Evolutionary conservation across 2,888 invertebrate genomes (phyloP), one percentile per base, ranked within the genome.

Genomic region (Gisinianus flammeolus): DNA sequence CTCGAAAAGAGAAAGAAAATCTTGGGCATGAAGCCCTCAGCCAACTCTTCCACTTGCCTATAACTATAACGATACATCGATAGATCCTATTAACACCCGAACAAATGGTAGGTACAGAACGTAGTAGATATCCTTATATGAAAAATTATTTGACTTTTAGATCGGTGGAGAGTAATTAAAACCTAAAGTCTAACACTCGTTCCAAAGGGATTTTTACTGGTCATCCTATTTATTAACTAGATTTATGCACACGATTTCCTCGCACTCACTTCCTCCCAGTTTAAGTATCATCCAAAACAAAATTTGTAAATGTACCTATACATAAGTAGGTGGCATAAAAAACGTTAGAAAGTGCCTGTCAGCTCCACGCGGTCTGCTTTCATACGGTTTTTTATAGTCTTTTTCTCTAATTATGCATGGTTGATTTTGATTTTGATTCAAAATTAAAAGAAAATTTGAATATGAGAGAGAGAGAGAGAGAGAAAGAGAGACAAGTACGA

Each of bases 201-300:
- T 44, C 12, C 44, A 44, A 44, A 4, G 44, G 19, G 19, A 62
- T 62, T 62, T 26, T 62, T 26, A 24, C 62, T 62, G 62, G 62
- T 62, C 62, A 62, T 62, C 62, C 62, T 62, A 58, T 22, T 58
- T 26, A 62, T 62, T 62, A 12, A 12, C 62, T 62, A 28, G 12
- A 22, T 62, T 22, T n/a, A n/a, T 58, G 16, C 22, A 8, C 1
- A 8, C 22, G 44, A 10, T 16, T 44, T n/a, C n/a, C n/a, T n/a
- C n/a, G n/a, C n/a, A n/a, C n/a, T n/a, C n/a, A n/a, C n/a, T n/a
- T n/a, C n/a, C n/a, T n/a, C n/a, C n/a, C n/a, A n/a, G n/a, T n/a
- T n/a, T n/a, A n/a, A n/a, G n/a, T n/a, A n/a, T n/a, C n/a, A n/a
- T n/a, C n/a, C n/a, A n/a, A n/a, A n/a, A n/a, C n/a, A n/a, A n/a